phyloP scores from a whole-genome alignment of 2,113 vertebrate genomes.

The Ochotona curzoniae region DNA sequence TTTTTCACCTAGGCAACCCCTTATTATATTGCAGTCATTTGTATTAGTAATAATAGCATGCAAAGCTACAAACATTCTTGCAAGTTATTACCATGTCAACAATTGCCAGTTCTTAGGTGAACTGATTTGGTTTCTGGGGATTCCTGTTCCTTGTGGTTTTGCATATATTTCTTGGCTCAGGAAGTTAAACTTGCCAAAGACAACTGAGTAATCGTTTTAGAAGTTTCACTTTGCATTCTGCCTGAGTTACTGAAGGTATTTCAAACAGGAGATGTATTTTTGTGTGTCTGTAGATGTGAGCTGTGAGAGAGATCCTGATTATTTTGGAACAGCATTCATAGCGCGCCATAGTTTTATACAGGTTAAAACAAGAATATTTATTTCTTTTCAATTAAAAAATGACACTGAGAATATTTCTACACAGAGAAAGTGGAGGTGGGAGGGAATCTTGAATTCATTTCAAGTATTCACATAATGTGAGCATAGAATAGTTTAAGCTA shows the following conservation, averaged over 20 bases:
- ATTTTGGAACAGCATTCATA: background rate
- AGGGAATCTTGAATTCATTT: background rate
- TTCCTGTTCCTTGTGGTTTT: background rate
- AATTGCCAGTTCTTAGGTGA: slow-evolving; percentile 39
- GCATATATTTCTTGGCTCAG: background rate
- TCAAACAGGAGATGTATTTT: background rate
- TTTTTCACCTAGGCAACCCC: background rate
- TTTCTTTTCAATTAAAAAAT: background rate
- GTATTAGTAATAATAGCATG: slow-evolving; percentile 23
- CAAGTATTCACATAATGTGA: background rate
- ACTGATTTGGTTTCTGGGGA: slow-evolving; percentile 29
- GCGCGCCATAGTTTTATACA: background rate
- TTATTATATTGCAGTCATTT: slow-evolving; percentile 34
- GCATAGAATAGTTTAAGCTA: background rate
- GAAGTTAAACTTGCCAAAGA: slow-evolving; percentile 23
- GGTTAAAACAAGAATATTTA: background rate
- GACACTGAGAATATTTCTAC: background rate
- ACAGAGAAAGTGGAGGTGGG: background rate
- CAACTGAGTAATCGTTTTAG: background rate
- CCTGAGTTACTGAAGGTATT: slow-evolving; percentile 31
- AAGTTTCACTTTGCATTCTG: slow-evolving; percentile 20
- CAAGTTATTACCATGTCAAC: slow-evolving; percentile 15
- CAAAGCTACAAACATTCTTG: background rate
- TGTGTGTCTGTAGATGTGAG: background rate
- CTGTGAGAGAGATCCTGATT: background rate